Conservation (phyloP, 2,113 vertebrate genomes). For the Chunga burmeisteri region DNA sequence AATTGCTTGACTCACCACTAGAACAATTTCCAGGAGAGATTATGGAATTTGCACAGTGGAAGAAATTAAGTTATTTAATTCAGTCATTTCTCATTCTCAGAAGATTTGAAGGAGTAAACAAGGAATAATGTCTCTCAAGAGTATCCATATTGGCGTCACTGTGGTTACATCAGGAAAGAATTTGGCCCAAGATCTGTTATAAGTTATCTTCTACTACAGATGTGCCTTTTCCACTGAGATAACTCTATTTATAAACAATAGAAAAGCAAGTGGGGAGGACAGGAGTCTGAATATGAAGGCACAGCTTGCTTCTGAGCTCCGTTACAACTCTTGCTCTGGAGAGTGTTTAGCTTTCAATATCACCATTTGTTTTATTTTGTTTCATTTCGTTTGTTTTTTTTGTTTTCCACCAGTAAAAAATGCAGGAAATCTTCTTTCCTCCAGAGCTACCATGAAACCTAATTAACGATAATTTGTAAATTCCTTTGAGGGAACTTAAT, state of each 20-base stretch:
- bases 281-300: neutral
- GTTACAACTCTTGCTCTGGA: neutral
- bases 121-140: neutral
- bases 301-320: neutral
- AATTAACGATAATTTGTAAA: neutral
- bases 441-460: neutral
- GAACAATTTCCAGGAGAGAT: constrained; percentile 34
- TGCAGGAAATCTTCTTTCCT: neutral
- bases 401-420: neutral
- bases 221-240: neutral
- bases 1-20: constrained; percentile 36
- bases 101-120: constrained; percentile 41
- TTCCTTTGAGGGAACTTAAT: neutral
- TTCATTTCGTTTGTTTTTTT: neutral
- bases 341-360: neutral
- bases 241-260: neutral
- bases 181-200: neutral
- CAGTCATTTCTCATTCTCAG: neutral
- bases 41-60: constrained; percentile 30
- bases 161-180: neutral
- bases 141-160: constrained; percentile 1
- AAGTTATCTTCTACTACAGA: neutral
- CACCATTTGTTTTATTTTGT: neutral
- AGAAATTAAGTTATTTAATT: constrained; percentile 57
- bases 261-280: neutral